Percentiles rank a stretch among this genome's conserved stretches.
Evolutionary conservation across 2,797 vertebrate species (phyloP).

Genomic region (Peromyscus eremicus): DNA sequence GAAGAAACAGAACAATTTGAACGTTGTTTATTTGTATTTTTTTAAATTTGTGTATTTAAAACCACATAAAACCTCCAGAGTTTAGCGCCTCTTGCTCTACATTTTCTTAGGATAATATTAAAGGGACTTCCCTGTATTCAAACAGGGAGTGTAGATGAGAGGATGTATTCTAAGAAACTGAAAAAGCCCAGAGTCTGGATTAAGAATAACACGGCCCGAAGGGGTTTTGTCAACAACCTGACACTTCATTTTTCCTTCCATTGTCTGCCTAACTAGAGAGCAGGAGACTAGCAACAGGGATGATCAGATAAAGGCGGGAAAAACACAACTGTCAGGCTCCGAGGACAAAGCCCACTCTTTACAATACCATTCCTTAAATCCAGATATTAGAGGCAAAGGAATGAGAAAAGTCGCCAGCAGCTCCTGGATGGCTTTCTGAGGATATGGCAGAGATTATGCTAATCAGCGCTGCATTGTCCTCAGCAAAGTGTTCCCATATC

Average conservation of each 20-base stretch:
- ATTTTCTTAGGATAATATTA: constrained; percentile 77
- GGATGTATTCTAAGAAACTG: neutral
- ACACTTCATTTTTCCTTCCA: constrained; percentile 93
- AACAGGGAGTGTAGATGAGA: constrained; percentile 55
- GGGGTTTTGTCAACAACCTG: constrained; percentile 93
- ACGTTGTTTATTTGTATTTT: constrained; percentile 20
- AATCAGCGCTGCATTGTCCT: constrained; percentile 98
- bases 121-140: constrained; percentile 78
- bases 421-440: constrained; percentile 98
- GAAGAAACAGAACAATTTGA: constrained; percentile 47
- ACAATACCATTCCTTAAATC: constrained; percentile 94
- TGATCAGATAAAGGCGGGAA: constrained; percentile 98
- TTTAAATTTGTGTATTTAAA: constrained; percentile 44
- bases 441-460: constrained; percentile 99
- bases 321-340: constrained; percentile 95
- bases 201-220: constrained; percentile 92
- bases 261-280: constrained; percentile 94
- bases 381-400: constrained; percentile 94
- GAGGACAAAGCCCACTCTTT: constrained; percentile 95
- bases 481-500: constrained; percentile 99
- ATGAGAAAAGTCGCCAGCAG: constrained; percentile 90
- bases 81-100: constrained; percentile 61
- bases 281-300: constrained; percentile 93
- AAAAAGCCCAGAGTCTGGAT: constrained; percentile 88
- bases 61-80: constrained; percentile 56